phyloP scores from a whole-genome alignment of 2,888 invertebrate genomes.

The Caenorhabditis plicata region DNA sequence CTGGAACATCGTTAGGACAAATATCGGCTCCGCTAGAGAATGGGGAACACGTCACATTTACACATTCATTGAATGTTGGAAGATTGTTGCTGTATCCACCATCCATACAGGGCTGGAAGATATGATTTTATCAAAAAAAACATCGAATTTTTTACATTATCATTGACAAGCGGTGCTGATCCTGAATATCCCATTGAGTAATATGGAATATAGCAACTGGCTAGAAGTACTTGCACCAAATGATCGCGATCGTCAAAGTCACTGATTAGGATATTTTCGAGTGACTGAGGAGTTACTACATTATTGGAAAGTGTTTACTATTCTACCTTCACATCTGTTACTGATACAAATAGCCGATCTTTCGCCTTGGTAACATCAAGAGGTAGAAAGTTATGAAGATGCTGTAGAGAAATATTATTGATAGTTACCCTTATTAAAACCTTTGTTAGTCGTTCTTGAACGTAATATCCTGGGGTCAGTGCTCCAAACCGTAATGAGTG shows the following conservation, averaged over 20 bases:
- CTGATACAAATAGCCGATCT: conserved; percentile 46
- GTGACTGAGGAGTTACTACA: conserved; percentile 23
- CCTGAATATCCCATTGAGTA: conserved; percentile 78
- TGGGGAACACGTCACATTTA: conserved; percentile 91
- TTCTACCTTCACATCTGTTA: conserved; percentile 14
- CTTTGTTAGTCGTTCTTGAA: conserved; percentile 47
- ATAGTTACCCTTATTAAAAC: conserved; percentile 5
- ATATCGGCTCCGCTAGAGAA: conserved; percentile 75
- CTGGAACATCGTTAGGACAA: conserved; percentile 54
- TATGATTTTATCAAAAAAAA: conserved; percentile 1
- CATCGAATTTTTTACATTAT: conserved; percentile 14
- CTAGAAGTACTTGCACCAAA: conserved; percentile 65
- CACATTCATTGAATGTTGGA: conserved; percentile 81
- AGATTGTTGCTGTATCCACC: conserved; percentile 93
- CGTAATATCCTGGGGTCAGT: conserved; percentile 59
- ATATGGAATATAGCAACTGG: conserved; percentile 85
- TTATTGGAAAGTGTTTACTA: background rate
- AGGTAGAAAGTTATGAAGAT: conserved; percentile 43
- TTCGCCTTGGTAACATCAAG: conserved; percentile 41
- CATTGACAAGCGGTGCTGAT: conserved; percentile 77
- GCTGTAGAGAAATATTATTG: conserved; percentile 1
- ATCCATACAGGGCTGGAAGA: conserved; percentile 78
- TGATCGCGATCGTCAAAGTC: conserved; percentile 45
- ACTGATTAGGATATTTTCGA: conserved; percentile 50
- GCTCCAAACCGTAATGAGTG: conserved; percentile 58